phyloP scores from a whole-genome alignment of 2,888 invertebrate genomes.

The Glaucopsyche alexis region DNA sequence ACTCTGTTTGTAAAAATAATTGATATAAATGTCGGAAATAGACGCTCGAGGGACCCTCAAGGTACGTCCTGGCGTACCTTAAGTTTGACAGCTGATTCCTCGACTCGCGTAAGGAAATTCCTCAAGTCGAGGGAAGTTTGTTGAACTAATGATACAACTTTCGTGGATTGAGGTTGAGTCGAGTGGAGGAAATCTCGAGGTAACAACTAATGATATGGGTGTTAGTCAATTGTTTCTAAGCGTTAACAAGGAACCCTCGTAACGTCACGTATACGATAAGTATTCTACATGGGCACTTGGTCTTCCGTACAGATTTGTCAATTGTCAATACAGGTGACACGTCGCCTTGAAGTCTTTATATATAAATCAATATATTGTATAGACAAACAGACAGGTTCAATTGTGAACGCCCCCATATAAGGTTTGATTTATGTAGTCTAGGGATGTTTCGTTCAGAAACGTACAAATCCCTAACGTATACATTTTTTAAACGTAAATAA shows the following conservation, averaged over 20 bases:
- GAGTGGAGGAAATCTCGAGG: too few relatives aligned
- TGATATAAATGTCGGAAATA: too few relatives aligned
- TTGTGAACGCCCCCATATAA: background rate
- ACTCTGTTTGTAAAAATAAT: too few relatives aligned
- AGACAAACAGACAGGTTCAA: background rate
- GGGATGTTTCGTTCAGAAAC: background rate
- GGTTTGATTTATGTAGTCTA: background rate
- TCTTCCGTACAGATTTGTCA: conserved; percentile 58
- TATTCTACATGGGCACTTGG: conserved; percentile 49
- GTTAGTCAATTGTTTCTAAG: conserved; percentile 31
- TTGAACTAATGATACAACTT: too few relatives aligned
- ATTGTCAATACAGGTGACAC: conserved; percentile 53
- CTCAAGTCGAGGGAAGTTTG: too few relatives aligned
- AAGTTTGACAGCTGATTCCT: too few relatives aligned
- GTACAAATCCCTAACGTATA: background rate
- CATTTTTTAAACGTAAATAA: background rate
- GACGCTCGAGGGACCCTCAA: too few relatives aligned
- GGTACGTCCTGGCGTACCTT: too few relatives aligned
- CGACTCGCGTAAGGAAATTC: too few relatives aligned
- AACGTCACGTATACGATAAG: conserved; percentile 52
- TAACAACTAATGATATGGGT: too few relatives aligned
- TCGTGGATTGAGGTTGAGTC: too few relatives aligned
- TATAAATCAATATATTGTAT: background rate
- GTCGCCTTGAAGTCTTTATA: conserved; percentile 49
- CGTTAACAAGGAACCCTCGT: conserved; percentile 47